Evolutionary conservation across 2,888 invertebrate genomes (phyloP).

Genomic region (Megamerina dolium): DNA sequence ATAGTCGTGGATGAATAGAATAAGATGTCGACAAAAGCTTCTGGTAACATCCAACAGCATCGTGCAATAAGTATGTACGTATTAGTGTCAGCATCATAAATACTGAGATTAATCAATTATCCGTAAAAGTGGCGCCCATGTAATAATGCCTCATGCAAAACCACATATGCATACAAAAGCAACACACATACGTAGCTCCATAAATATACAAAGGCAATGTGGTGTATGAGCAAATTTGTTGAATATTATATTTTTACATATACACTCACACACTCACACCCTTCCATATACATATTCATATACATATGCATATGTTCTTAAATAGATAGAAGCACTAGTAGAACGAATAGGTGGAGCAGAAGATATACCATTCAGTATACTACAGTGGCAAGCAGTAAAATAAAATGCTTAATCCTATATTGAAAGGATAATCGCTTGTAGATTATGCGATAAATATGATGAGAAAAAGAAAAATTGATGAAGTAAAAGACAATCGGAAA

Average conservation of each 20-base stretch:
- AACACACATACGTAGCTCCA: background rate
- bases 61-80: no score
- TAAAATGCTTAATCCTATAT: slow-evolving; percentile 10
- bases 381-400: no score
- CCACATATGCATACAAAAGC: background rate
- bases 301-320: no score
- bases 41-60: no score
- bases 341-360: no score
- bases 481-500: background rate
- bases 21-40: no score
- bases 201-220: background rate
- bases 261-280: background rate
- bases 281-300: slow-evolving; percentile 1
- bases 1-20: no score
- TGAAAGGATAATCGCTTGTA: slow-evolving; percentile 16
- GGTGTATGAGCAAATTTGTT: background rate
- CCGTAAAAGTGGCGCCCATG: slow-evolving; percentile 15
- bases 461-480: background rate
- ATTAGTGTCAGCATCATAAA: slow-evolving; percentile 12
- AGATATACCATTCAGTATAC: no score
- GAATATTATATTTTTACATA: slow-evolving; percentile 2
- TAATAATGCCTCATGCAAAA: background rate
- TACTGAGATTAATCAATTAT: slow-evolving; percentile 17
- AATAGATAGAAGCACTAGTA: no score
- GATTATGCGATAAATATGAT: slow-evolving; percentile 10